Base-by-base conservation (phyloP, 2,797 vertebrate species). In the Forpus xanthops region DNA sequence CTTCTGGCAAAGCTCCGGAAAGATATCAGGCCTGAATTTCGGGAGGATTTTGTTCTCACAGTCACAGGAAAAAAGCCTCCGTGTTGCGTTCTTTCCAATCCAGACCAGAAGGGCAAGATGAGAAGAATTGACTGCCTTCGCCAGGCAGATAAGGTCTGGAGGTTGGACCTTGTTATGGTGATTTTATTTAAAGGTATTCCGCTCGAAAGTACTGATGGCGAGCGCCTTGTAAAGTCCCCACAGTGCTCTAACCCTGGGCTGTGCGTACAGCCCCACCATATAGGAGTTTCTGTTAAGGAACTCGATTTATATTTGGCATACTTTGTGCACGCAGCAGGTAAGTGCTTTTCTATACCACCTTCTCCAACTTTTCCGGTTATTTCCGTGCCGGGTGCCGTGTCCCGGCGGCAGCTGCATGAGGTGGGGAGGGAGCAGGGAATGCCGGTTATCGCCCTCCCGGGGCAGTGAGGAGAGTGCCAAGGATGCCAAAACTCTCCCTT, bases 181-280 rank as follows among this genome's bases (percentile, higher is more conserved):
- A 99, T 99, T 98, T 98, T 99, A 98, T 99, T 99, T 98, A 99
- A 99, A 98, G 99, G 99, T 98, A 99, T 99, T 98, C 99, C 99
- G 90, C 99, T 99, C 85, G 99, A 99, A 98, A 99, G 99, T 98
- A 99, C 99, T 98, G 99, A 99, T 95, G 99, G 99, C 61, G 99
- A 99, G 98, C 98, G 99, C 95, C 99, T 99, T 98, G 99, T 99
- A 90, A 99, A 99, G 98, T 99, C 99, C 86, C 99, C 99, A 33
- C 99, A 99, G 98, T 99, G 99, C 97, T 99, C 99, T 56, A 99
- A 99, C 96, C 99, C 98, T 23, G 99, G 98, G 93, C 98, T 99
- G 97, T 99, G 99, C 80, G 99, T 99, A 96, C 99, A 99, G 98
- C 99, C 99, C 68, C 99, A 99, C 85, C 99, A 99, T 98, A 99